Evolutionary conservation across 2,888 invertebrate genomes (phyloP).

Genomic region (Nebria brevicollis): DNA sequence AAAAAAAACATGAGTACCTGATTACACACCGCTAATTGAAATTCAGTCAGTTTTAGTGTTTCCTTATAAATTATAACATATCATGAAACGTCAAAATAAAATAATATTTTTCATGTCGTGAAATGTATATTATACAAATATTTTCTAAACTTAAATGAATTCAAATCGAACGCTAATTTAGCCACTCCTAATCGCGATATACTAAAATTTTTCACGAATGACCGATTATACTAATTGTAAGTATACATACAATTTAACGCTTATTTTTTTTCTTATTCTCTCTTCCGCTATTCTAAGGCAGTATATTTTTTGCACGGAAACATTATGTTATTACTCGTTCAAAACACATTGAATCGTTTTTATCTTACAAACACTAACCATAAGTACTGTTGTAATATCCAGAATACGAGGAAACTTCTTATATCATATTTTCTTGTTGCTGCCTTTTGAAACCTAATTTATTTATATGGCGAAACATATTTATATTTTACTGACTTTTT

Average conservation of each 20-base stretch:
- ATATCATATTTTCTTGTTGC: not conserved
- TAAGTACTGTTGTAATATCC: not conserved
- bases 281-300: not conserved
- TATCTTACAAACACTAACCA: not conserved
- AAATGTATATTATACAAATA: too few species aligned
- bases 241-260: not conserved
- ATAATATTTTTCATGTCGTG: too few species aligned
- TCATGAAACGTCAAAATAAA: too few species aligned
- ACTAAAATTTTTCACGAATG: not conserved
- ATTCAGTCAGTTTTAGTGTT: not conserved
- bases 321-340: not conserved
- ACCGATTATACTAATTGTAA: not conserved
- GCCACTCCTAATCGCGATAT: too few species aligned
- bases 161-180: too few species aligned
- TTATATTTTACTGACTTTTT: not conserved
- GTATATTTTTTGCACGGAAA: not conserved
- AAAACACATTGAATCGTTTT: not conserved
- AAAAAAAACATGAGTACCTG: too few species aligned
- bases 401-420: not conserved
- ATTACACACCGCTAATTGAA: not conserved
- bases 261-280: not conserved
- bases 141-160: too few species aligned
- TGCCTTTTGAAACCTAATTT: not conserved
- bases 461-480: not conserved
- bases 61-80: not conserved